Percentiles rank a stretch among this genome's conserved stretches.
Evolutionary conservation across 2,888 invertebrate species (phyloP).

Genomic region (Pristionchus arcanus): DNA sequence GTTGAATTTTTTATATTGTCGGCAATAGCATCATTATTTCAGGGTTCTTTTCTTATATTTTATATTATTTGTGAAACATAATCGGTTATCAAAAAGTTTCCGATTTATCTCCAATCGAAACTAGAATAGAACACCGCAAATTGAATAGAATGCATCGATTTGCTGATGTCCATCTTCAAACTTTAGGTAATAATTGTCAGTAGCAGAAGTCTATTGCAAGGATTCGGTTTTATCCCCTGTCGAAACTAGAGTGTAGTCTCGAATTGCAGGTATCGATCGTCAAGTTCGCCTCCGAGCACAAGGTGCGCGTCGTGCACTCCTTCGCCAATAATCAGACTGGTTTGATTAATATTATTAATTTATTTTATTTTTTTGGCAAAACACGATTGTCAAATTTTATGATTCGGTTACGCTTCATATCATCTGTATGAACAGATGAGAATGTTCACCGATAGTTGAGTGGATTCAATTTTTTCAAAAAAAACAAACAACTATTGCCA

Average conservation of each 20-base stretch:
- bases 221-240: no score
- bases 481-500: background rate
- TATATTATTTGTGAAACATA: background rate
- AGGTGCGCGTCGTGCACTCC: constrained; percentile 66
- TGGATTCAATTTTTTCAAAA: background rate
- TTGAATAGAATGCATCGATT: no score
- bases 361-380: background rate
- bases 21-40: no score
- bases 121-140: no score
- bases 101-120: background rate
- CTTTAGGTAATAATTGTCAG: no score
- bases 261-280: constrained; percentile 61
- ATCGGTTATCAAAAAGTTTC: no score
- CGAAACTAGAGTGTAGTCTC: background rate
- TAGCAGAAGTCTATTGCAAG: no score
- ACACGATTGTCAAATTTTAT: no score
- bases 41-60: background rate
- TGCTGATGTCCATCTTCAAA: no score
- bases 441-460: background rate
- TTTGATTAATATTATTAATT: background rate
- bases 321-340: constrained; percentile 62
- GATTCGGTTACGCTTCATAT: background rate
- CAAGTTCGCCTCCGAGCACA: constrained; percentile 70
- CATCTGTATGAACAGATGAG: background rate
- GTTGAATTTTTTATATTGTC: no score